These are phyloP conservation scores for Agrenia bidenticulata DNA, from an alignment of 2,888 invertebrate genomes.

Conservation along the genomic window DNA sequence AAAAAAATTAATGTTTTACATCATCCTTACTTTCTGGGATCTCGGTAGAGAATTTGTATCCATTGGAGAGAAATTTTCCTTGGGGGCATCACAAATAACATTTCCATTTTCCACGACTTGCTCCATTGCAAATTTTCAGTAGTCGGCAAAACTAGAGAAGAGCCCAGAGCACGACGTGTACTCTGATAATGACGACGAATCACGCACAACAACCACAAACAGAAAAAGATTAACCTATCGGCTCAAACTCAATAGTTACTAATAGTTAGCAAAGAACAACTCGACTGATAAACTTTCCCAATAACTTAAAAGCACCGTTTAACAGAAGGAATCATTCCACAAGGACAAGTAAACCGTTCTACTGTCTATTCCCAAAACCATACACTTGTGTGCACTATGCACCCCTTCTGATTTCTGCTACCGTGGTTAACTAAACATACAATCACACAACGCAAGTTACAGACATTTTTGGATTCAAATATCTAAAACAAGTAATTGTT, in stretches of 20 bases:
- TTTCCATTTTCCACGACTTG: slow-evolving; percentile 48
- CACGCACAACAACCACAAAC: slow-evolving; percentile 2
- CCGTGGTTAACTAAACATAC: too few species aligned
- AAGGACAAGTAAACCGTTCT: too few species aligned
- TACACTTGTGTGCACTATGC: too few species aligned
- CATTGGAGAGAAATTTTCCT: slow-evolving; percentile 45
- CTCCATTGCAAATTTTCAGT: slow-evolving; percentile 24
- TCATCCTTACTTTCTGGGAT: slow-evolving; percentile 29
- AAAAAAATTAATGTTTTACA: neutral
- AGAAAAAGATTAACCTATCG: too few species aligned
- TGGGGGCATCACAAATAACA: slow-evolving; percentile 44
- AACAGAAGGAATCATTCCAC: neutral
- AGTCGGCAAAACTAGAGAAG: neutral
- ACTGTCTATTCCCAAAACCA: too few species aligned
- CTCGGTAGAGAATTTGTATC: slow-evolving; percentile 48
- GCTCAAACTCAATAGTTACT: too few species aligned
- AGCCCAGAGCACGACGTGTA: too few species aligned
- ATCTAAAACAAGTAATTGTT: too few species aligned
- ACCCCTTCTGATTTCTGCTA: too few species aligned
- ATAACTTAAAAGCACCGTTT: slow-evolving; percentile 8
- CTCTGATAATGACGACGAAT: neutral
- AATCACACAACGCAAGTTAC: too few species aligned
- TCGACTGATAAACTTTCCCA: neutral
- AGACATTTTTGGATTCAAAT: too few species aligned
- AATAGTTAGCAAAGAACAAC: neutral